A percentile compares a stretch with the other conserved stretches of the same genome.
These are phyloP conservation scores for Callyntrura sp. DNA, from an alignment of 2,888 invertebrate species.

Conservation along the genomic window DNA sequence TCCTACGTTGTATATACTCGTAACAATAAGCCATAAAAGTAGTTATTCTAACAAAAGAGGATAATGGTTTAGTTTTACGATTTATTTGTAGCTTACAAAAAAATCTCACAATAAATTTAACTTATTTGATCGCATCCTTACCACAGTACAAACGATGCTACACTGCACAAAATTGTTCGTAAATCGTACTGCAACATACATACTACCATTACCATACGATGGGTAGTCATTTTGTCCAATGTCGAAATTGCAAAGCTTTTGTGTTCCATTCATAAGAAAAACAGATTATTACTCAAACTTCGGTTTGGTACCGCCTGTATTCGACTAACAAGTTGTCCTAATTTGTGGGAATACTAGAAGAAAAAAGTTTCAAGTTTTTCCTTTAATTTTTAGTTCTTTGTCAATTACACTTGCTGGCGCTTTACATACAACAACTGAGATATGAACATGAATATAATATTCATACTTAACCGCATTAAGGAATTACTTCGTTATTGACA, in stretches of 20 bases:
- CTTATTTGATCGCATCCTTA: no score
- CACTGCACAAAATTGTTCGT: background rate
- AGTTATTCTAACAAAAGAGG: no score
- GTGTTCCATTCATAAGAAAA: conserved; percentile 9
- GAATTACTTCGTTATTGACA: background rate
- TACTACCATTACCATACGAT: background rate
- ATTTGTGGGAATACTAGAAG: conserved; percentile 51
- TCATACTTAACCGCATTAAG: background rate
- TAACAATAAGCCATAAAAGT: no score
- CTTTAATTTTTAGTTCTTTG: no score
- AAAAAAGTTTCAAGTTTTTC: background rate
- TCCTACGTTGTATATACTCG: no score
- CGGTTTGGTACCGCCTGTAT: conserved; percentile 11
- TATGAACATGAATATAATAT: no score
- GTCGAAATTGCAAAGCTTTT: background rate
- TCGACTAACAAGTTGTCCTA: conserved; percentile 45
- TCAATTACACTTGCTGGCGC: no score
- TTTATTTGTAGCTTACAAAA: no score
- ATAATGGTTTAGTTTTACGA: no score
- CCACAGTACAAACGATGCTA: no score
- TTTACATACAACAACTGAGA: no score
- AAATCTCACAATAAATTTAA: no score
- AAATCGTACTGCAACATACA: background rate
- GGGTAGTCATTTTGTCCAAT: background rate
- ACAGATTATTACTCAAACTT: background rate